These are phyloP conservation scores for Anagrus nilaparvatae DNA, from an alignment of 1,140 invertebrate genomes.

Conservation along the genomic window DNA sequence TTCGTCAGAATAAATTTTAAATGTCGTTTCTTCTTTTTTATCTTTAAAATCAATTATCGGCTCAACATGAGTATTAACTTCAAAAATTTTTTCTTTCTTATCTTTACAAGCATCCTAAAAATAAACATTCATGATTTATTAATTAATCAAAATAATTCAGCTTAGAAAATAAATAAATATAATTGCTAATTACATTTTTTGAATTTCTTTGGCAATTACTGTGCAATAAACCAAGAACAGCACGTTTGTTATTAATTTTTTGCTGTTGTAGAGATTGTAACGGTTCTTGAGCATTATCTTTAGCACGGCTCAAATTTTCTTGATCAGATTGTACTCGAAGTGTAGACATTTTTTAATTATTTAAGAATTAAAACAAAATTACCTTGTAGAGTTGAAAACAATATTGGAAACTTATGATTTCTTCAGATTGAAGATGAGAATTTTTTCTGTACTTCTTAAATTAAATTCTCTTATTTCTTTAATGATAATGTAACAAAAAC, in stretches of 20 bases:
- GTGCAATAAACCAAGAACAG: constrained; percentile 44
- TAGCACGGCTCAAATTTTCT: no score
- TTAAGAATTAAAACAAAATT: no score
- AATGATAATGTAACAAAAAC: no score
- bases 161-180: neutral
- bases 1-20: constrained; percentile 63
- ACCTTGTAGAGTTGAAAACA: no score
- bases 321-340: constrained; percentile 57
- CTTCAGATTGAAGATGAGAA: no score
- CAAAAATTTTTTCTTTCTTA: constrained; percentile 35
- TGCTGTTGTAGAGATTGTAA: constrained; percentile 30
- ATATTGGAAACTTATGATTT: no score
- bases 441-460: no score
- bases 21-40: constrained; percentile 36
- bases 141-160: neutral
- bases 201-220: constrained; percentile 27
- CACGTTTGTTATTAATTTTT: constrained; percentile 43
- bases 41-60: constrained; percentile 46
- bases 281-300: constrained; percentile 36
- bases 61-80: constrained; percentile 27
- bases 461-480: no score
- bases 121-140: constrained; percentile 1
- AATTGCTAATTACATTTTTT: constrained; percentile 35
- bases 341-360: constrained; percentile 48
- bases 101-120: constrained; percentile 32